Evolutionary conservation across 2,888 invertebrate species (phyloP).

Genomic region (Halocaridina rubra): DNA sequence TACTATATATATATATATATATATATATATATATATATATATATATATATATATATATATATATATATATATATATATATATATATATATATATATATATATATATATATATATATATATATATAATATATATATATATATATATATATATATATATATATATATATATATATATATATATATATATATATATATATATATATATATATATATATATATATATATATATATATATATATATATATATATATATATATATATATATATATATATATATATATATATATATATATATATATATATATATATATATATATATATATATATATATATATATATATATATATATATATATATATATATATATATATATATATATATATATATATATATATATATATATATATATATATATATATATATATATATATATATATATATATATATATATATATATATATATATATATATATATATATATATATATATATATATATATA

Average conservation of each 20-base stretch:
- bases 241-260: background rate
- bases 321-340: background rate
- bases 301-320: background rate
- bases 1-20: background rate
- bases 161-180: constrained; percentile 10
- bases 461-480: background rate
- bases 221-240: too few relatives aligned
- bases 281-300: background rate
- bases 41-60: background rate
- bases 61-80: background rate
- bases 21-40: background rate
- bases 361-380: background rate
- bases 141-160: constrained; percentile 19
- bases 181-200: constrained; percentile 28
- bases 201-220: constrained; percentile 2
- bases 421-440: constrained; percentile 6
- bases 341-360: background rate
- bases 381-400: background rate
- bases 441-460: background rate
- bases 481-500: background rate
- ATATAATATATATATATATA: background rate
- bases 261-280: background rate
- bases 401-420: constrained; percentile 15
- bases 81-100: background rate
- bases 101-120: background rate